Base-by-base conservation (phyloP, 2,113 vertebrate species). In the Pterophyllum scalare region DNA sequence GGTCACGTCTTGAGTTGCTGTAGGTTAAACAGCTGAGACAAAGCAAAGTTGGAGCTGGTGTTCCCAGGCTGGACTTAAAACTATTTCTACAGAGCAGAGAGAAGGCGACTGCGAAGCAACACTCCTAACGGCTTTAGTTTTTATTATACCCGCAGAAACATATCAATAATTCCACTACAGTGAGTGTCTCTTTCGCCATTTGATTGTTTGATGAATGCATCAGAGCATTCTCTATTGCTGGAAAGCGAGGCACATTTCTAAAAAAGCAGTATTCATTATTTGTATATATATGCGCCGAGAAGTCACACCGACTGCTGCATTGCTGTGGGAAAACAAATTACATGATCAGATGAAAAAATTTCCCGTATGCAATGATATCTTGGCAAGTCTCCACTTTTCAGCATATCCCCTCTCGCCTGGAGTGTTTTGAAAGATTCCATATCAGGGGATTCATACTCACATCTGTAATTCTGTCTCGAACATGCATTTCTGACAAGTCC, bases 401-500 rank as follows among this genome's bases (percentile, higher is more conserved):
- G 1, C 40, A 0, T 10, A 11, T 62, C 22, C 61, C 49, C 43
- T 78, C 31, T 19, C 6, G 14, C 33, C 20, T 43, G 70, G 13
- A 65, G 86, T 31, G 49, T 62, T 88, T 75, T 26, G 20, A 20
- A 83, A 54, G 28, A 81, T 20, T 54, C 33, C 5, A 7, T 40
- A 67, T 72, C 26, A 4, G 58, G 49, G 24, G 38, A 80, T 78
- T 82, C 56, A 12, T 46, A 49, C 80, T 65, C 56, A 77, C 40
- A 70, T 85, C 74, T 75, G 59, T 80, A 76, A 57, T 52, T 79
- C 70, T 28, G 7, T 28, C 62, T 57, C 4, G 3, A 26, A 79
- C 79, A 62, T 80, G 84, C 79, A 56, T 79, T 46, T 77, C 61
- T 80, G 80, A 87, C 84, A 74, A 81, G 87, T 80, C 65, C 57